phyloP scores from a whole-genome alignment of 2,113 vertebrate species.

The Apodemus sylvaticus region DNA sequence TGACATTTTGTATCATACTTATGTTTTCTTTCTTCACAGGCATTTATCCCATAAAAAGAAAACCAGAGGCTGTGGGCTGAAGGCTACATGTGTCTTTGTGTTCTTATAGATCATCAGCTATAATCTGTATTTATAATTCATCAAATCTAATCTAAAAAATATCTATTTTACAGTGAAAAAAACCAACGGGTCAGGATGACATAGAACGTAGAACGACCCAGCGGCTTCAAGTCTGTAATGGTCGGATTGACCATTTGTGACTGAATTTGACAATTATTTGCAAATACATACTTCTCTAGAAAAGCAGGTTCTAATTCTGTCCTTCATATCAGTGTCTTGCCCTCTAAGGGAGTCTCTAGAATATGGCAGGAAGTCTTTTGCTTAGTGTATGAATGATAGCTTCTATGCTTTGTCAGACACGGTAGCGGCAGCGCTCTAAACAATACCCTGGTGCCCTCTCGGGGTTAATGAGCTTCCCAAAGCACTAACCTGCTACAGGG shows the following conservation, averaged over 20 bases:
- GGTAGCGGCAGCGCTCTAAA: not conserved
- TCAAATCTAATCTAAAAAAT: not conserved
- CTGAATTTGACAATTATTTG: conserved; percentile 33
- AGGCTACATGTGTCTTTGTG: not conserved
- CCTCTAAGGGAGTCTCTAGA: conserved; percentile 59
- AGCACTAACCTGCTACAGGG: conserved; percentile 16
- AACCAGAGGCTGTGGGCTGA: not conserved
- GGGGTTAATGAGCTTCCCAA: conserved; percentile 62
- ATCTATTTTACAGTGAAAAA: conserved; percentile 16
- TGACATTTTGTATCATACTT: not conserved
- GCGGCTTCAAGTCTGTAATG: not conserved
- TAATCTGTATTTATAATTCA: not conserved
- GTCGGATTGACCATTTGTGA: not conserved
- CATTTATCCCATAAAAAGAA: not conserved
- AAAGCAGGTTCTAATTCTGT: conserved; percentile 18
- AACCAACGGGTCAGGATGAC: not conserved
- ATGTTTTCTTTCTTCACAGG: not conserved
- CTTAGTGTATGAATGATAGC: conserved; percentile 48
- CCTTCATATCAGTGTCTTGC: conserved; percentile 50
- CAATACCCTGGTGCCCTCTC: conserved; percentile 28
- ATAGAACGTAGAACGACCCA: not conserved
- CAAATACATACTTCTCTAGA: not conserved
- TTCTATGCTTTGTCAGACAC: not conserved
- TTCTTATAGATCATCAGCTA: not conserved
- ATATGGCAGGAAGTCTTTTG: conserved; percentile 58